These are phyloP conservation scores for Athene noctua DNA, from an alignment of 2,113 vertebrate species.

Conservation along the genomic window DNA sequence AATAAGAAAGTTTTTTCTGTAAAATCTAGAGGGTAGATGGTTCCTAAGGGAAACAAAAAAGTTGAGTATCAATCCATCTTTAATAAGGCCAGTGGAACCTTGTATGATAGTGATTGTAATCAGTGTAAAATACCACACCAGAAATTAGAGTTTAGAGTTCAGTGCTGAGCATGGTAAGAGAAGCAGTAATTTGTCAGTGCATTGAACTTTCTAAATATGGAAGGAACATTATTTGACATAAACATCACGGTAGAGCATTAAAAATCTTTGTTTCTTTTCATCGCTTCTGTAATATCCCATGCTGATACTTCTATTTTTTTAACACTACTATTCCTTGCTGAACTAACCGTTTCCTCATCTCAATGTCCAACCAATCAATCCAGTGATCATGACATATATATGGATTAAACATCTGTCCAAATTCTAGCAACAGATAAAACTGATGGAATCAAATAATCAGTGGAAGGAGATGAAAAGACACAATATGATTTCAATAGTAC, in stretches of 20 bases:
- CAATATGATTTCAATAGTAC: background rate
- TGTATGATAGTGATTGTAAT: background rate
- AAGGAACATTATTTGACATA: background rate
- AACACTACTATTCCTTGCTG: background rate
- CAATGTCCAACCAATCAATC: background rate
- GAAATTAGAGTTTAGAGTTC: background rate
- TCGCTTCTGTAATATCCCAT: background rate
- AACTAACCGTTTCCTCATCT: conserved; percentile 32
- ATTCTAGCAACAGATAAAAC: background rate
- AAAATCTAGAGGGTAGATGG: background rate
- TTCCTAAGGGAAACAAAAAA: background rate
- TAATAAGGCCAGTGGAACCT: background rate
- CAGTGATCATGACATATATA: background rate
- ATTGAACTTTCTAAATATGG: background rate
- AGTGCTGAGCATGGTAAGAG: background rate
- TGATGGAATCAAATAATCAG: no score
- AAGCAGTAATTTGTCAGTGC: background rate
- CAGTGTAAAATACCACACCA: background rate
- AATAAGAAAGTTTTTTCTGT: background rate
- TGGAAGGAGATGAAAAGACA: background rate
- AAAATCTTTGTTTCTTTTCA: background rate
- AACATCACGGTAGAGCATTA: background rate
- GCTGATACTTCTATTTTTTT: background rate
- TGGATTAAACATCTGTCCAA: background rate
- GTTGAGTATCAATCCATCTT: background rate